Conservation (phyloP, 1,140 invertebrate genomes). For the Drosophila santomea region DNA sequence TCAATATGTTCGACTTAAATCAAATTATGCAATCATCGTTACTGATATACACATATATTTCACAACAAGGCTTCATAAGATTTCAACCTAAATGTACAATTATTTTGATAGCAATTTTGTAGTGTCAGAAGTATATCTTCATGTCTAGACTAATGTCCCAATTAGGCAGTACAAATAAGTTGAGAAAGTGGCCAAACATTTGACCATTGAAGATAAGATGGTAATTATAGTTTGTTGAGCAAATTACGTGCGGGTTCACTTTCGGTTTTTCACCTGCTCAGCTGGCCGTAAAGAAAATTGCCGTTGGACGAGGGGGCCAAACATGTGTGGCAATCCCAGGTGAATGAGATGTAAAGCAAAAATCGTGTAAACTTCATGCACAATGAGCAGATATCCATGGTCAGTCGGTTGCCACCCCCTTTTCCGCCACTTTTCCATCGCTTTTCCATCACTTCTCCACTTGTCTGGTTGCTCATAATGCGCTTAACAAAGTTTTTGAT, state of each 20-base stretch:
- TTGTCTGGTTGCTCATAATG: conserved; percentile 46
- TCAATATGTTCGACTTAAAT: neutral
- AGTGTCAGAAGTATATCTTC: neutral
- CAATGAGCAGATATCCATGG: conserved; percentile 67
- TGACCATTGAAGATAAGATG: conserved; percentile 34
- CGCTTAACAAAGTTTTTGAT: conserved; percentile 77
- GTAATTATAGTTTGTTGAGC: conserved; percentile 33
- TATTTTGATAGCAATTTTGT: neutral
- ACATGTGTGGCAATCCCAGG: conserved; percentile 42
- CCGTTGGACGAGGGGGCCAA: neutral
- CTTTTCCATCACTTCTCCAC: conserved; percentile 8
- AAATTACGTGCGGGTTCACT: conserved; percentile 47
- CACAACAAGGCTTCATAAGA: neutral
- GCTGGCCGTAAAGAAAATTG: conserved; percentile 17
- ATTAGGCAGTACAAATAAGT: conserved; percentile 26
- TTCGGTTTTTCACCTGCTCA: conserved; percentile 35
- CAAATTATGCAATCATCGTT: neutral
- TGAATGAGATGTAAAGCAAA: conserved; percentile 53
- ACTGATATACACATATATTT: neutral
- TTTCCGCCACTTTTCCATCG: conserved; percentile 6
- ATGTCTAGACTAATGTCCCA: conserved; percentile 3
- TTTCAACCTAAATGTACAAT: conserved; percentile 14
- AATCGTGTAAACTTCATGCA: conserved; percentile 75
- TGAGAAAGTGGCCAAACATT: conserved; percentile 57
- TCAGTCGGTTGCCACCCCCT: conserved; percentile 30